Evolutionary conservation across 1,140 invertebrate genomes (phyloP).

Genomic region (Venturia canescens): DNA sequence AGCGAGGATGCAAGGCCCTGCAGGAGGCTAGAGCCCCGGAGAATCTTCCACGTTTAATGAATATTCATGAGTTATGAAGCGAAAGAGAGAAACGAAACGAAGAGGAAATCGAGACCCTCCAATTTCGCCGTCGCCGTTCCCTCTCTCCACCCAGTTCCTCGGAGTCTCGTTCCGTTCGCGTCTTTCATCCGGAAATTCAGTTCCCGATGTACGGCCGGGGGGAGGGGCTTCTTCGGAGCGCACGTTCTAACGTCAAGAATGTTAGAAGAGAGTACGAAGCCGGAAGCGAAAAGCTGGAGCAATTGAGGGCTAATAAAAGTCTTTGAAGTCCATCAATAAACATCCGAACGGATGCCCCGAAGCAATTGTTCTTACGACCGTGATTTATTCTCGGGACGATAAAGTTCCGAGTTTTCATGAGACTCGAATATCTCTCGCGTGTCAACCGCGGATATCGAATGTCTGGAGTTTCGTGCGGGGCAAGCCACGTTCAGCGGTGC

Average conservation of each 20-base stretch:
- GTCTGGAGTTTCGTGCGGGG: no score
- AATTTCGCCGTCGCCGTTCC: not conserved
- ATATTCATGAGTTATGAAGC: constrained; percentile 41
- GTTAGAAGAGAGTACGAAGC: not conserved
- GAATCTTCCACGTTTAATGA: constrained; percentile 28
- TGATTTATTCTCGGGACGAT: no score
- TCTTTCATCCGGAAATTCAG: constrained; percentile 34
- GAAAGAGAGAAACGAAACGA: constrained; percentile 35
- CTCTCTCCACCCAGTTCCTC: not conserved
- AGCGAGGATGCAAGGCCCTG: not conserved
- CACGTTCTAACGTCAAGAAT: not conserved
- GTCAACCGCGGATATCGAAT: no score
- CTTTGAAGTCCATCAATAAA: no score
- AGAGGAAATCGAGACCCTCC: constrained; percentile 40
- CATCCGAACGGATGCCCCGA: no score
- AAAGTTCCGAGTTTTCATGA: no score
- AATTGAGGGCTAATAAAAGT: not conserved
- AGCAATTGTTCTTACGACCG: no score
- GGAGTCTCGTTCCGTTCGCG: constrained; percentile 21
- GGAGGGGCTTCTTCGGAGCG: not conserved
- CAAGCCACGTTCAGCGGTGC: no score
- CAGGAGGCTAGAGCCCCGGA: not conserved
- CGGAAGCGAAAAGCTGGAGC: not conserved
- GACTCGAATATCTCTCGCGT: no score
- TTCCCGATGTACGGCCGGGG: not conserved